Evolutionary conservation across 2,113 vertebrate genomes (phyloP).

Genomic region (Eurystomus gularis): DNA sequence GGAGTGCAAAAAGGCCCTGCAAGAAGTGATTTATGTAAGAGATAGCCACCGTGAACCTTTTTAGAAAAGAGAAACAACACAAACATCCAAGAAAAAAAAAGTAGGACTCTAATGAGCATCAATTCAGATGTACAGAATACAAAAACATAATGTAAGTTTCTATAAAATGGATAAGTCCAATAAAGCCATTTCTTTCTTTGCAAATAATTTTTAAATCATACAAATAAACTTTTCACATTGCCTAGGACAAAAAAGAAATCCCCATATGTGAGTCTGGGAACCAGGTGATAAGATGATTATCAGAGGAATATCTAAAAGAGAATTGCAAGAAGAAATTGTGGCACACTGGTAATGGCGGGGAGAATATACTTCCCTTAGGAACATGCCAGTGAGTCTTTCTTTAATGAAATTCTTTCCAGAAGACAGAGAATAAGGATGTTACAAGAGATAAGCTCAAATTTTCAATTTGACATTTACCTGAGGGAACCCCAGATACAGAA

Average conservation of each 20-base stretch:
- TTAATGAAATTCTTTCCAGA: not conserved
- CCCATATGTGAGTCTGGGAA: not conserved
- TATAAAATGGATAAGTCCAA: not conserved
- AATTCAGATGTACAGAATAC: not conserved
- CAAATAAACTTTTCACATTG: not conserved
- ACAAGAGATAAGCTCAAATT: not conserved
- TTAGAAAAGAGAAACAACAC: not conserved
- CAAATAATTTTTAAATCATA: not conserved
- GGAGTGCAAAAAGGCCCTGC: not conserved
- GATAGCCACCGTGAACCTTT: accelerated
- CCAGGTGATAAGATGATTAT: not conserved
- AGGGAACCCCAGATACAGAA: not conserved
- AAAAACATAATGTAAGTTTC: not conserved
- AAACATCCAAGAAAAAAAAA: not conserved
- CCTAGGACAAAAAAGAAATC: not conserved
- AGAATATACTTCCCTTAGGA: not conserved
- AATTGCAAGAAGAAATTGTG: not conserved
- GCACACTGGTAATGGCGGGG: not conserved
- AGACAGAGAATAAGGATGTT: not conserved
- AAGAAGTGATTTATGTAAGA: not conserved
- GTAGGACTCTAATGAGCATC: not conserved
- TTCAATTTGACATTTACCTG: not conserved
- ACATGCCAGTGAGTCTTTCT: not conserved
- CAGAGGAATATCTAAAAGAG: not conserved
- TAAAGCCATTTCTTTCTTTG: not conserved